Percentiles rank a stretch among this genome's conserved stretches.
These are phyloP conservation scores for Apoda limacodes DNA, from an alignment of 2,888 invertebrate genomes.

Conservation along the genomic window DNA sequence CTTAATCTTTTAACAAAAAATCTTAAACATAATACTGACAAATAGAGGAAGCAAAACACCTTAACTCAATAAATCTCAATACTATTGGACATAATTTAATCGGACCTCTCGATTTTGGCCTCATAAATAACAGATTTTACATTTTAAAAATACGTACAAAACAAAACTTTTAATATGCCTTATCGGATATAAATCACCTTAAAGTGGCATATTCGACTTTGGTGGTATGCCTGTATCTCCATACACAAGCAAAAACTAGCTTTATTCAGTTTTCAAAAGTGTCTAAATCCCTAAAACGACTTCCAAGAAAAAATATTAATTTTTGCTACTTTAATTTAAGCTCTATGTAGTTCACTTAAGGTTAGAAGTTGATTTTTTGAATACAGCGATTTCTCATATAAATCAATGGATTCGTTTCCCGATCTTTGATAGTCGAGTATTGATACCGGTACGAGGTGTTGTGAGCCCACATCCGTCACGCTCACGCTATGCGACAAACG, in stretches of 20 bases:
- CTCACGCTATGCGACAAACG: conserved; percentile 15
- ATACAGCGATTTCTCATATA: conserved; percentile 38
- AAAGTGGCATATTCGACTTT: conserved; percentile 63
- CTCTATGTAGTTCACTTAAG: conserved; percentile 14
- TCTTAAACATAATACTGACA: conserved; percentile 36
- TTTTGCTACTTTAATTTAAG: conserved; percentile 13
- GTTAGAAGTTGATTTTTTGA: conserved; percentile 16
- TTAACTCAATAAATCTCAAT: conserved; percentile 51
- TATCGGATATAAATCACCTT: conserved; percentile 64
- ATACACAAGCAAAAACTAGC: conserved; percentile 3
- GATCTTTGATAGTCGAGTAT: conserved; percentile 39
- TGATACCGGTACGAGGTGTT: conserved; percentile 36
- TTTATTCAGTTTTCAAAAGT: conserved; percentile 2
- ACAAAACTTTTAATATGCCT: conserved; percentile 65
- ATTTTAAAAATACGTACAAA: conserved; percentile 51
- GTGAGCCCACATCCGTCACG: conserved; percentile 30
- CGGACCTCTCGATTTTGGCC: conserved; percentile 63
- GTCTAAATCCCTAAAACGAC: conserved; percentile 1
- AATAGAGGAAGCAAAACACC: conserved; percentile 46
- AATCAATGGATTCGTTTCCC: conserved; percentile 35
- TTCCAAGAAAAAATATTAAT: not conserved
- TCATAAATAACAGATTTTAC: conserved; percentile 67
- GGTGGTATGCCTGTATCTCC: conserved; percentile 37
- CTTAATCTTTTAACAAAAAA: conserved; percentile 9
- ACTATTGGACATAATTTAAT: conserved; percentile 64